Evolutionary conservation across 2,113 vertebrate species (phyloP).

Genomic region (Scatophagus argus): DNA sequence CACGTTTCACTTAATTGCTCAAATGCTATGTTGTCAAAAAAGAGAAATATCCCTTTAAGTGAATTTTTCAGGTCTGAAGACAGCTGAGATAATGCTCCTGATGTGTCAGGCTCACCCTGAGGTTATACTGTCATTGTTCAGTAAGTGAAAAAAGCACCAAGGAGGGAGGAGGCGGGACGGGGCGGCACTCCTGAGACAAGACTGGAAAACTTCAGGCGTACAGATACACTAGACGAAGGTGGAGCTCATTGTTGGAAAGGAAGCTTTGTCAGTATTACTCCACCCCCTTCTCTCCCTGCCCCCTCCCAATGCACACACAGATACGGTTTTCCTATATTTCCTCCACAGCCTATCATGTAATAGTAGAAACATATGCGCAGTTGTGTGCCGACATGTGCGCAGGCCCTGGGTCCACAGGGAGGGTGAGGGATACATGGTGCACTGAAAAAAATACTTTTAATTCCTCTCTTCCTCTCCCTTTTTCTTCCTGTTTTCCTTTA

Average conservation of each 20-base stretch:
- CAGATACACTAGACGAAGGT: constrained; percentile 54
- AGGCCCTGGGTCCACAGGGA: constrained; percentile 81
- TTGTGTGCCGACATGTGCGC: constrained; percentile 76
- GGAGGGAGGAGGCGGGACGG: constrained; percentile 33
- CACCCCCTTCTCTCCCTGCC: constrained; percentile 56
- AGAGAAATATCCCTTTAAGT: not conserved
- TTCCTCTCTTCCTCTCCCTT: constrained; percentile 48
- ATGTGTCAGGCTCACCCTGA: constrained; percentile 31
- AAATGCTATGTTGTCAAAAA: constrained; percentile 7
- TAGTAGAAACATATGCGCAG: constrained; percentile 82
- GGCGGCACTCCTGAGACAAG: constrained; percentile 21
- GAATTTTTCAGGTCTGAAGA: not conserved
- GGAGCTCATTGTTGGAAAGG: constrained; percentile 76
- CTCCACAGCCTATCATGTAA: constrained; percentile 80
- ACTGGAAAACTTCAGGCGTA: constrained; percentile 55
- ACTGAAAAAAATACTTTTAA: constrained; percentile 65
- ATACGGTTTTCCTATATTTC: constrained; percentile 81
- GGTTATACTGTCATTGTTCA: constrained; percentile 41
- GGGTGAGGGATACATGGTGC: constrained; percentile 83
- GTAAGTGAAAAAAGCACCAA: not conserved
- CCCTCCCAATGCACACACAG: constrained; percentile 72
- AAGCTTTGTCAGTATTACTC: constrained; percentile 54
- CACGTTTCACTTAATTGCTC: not conserved
- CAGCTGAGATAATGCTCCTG: constrained; percentile 11
- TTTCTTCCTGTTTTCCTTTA: constrained; percentile 48